These are phyloP conservation scores for Zoanthus gigantus DNA, from an alignment of 92 coral and sea anemone species.

Conservation along the genomic window DNA sequence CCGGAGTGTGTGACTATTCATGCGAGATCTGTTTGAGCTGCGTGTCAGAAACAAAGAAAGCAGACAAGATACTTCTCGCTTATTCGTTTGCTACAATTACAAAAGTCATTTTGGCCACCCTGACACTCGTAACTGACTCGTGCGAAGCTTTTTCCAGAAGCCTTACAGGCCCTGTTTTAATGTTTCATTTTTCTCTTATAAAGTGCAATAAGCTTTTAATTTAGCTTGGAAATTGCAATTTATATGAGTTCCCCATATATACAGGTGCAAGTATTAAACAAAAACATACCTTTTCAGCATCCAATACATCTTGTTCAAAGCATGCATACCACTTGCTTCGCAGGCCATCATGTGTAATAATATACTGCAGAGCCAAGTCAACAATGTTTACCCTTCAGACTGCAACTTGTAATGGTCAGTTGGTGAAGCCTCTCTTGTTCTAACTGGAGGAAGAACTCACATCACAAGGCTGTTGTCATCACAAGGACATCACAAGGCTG, in stretches of 20 bases:
- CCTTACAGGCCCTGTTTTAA: too few species aligned
- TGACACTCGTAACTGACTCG: too few species aligned
- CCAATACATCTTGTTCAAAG: neutral
- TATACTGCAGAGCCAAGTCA: neutral
- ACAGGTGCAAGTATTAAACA: neutral
- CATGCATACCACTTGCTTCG: constrained; percentile 5
- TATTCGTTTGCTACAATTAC: too few species aligned
- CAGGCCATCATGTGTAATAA: neutral
- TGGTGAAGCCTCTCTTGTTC: constrained; percentile 44
- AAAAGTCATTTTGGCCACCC: too few species aligned
- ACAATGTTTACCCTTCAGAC: neutral
- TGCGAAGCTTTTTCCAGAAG: too few species aligned
- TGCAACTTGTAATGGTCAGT: constrained; percentile 8
- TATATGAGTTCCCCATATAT: neutral
- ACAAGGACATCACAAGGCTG: constrained; percentile 40
- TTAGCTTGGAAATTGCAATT: neutral
- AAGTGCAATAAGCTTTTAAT: neutral
- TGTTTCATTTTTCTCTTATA: neutral
- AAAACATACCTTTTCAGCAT: neutral
- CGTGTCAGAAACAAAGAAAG: too few species aligned
- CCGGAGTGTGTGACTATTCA: too few species aligned
- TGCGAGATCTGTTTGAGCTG: too few species aligned
- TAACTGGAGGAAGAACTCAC: constrained; percentile 36
- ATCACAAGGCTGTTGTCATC: constrained; percentile 35
- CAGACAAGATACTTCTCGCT: too few species aligned